phyloP scores from a whole-genome alignment of 2,797 vertebrate genomes.

The Discoglossus pictus region DNA sequence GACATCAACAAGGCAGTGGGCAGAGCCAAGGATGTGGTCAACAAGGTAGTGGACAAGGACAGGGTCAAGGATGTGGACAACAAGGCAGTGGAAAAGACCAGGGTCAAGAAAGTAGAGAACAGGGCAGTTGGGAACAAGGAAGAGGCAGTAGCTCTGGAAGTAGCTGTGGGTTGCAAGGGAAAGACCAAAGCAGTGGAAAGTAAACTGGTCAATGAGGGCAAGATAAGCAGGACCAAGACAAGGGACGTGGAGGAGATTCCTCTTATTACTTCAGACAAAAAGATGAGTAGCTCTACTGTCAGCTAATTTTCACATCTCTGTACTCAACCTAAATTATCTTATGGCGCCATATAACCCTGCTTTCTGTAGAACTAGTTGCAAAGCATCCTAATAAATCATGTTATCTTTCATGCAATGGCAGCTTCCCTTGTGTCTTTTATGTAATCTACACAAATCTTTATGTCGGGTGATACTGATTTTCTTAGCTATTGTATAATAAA shows the following conservation, averaged over 20 bases:
- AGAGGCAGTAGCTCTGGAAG: neutral
- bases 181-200: constrained; percentile 14
- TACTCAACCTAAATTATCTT: neutral
- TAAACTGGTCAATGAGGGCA: neutral
- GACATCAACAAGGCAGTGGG: neutral
- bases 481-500: no score
- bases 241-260: neutral
- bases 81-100: no score
- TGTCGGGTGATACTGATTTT: no score
- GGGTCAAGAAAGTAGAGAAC: neutral
- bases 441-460: no score
- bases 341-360: constrained; percentile 1
- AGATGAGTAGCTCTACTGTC: constrained; percentile 7
- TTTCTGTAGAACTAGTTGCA: neutral
- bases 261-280: constrained; percentile 18
- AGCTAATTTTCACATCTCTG: neutral
- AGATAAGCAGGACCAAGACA: no score
- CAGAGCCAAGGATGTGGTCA: neutral
- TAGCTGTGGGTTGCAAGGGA: constrained; percentile 17
- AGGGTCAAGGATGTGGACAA: no score
- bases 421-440: no score
- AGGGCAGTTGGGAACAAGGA: neutral
- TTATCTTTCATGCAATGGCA: neutral
- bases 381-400: constrained; percentile 22
- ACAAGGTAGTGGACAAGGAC: neutral